Evolutionary conservation across 2,113 vertebrate species (phyloP).

Genomic region (Podocnemis expansa): DNA sequence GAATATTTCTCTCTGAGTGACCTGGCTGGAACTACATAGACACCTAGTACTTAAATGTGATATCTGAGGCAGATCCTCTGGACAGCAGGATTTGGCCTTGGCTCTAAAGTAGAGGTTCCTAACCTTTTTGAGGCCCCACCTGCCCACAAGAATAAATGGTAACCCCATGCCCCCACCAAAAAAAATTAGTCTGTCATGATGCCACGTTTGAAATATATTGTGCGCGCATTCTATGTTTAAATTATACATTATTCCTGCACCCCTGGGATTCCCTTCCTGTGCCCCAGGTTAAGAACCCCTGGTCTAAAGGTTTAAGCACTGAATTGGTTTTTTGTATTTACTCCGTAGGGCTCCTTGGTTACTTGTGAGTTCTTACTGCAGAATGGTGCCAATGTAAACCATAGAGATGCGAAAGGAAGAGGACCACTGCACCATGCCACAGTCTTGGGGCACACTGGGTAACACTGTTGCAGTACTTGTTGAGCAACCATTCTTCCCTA

Average conservation of each 20-base stretch:
- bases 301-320: background rate
- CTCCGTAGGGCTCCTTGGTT: constrained; percentile 90
- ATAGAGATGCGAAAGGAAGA: constrained; percentile 89
- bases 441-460: constrained; percentile 95
- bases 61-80: background rate
- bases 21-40: background rate
- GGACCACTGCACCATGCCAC: constrained; percentile 97
- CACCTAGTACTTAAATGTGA: background rate
- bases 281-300: too few relatives aligned
- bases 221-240: too few relatives aligned
- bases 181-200: too few relatives aligned
- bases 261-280: too few relatives aligned
- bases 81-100: background rate
- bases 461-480: background rate
- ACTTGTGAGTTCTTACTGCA: constrained; percentile 97
- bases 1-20: background rate
- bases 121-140: too few relatives aligned
- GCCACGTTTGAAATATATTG: too few relatives aligned
- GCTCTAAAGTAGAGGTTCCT: too few relatives aligned
- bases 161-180: too few relatives aligned
- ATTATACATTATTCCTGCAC: too few relatives aligned
- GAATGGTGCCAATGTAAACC: constrained; percentile 96
- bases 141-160: too few relatives aligned
- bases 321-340: constrained; percentile 24
- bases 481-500: background rate